Evolutionary conservation across 1,140 invertebrate species (phyloP).

Genomic region (Brachionus paranguensis): DNA sequence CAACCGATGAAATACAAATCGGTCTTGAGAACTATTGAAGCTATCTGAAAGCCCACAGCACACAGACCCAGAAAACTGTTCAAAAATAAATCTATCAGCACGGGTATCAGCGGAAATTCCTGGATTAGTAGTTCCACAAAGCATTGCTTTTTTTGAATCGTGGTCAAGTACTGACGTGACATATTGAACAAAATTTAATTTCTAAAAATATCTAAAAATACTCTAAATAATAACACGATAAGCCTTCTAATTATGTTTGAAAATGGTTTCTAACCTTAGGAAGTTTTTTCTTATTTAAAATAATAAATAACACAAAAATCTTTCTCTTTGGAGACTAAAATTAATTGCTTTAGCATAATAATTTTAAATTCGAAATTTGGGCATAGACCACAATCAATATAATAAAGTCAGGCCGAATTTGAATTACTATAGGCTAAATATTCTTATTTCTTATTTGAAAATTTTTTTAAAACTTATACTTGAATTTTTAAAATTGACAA

Average conservation of each 20-base stretch:
- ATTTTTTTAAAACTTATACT: no score
- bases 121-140: neutral
- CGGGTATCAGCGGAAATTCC: neutral
- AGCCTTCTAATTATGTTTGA: neutral
- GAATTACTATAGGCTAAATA: neutral
- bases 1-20: neutral
- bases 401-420: neutral
- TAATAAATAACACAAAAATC: neutral
- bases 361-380: neutral
- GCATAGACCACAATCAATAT: neutral
- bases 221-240: neutral
- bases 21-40: neutral
- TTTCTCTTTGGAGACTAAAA: neutral
- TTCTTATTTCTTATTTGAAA: neutral
- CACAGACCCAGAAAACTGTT: neutral
- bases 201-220: neutral
- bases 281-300: neutral
- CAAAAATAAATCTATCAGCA: neutral
- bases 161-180: neutral
- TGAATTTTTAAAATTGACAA: no score
- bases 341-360: neutral
- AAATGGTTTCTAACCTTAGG: neutral
- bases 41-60: neutral
- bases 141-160: neutral
- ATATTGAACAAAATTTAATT: neutral